Base-by-base conservation (phyloP, 2,888 invertebrate genomes). In the Leptinotarsa juncta region DNA sequence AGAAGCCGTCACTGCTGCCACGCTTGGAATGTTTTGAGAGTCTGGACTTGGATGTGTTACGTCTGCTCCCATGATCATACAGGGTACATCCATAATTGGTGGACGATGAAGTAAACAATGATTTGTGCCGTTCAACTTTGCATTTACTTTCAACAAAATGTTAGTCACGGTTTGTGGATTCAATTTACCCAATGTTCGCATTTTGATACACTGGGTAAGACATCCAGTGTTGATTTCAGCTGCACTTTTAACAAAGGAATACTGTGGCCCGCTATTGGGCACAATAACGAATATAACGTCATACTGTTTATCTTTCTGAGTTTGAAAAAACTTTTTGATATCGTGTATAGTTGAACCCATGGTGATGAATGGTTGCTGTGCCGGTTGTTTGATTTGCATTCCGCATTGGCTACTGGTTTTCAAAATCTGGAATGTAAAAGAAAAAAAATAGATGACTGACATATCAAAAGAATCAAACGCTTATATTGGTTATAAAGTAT, bases 31-130 rank as follows among this genome's bases (percentile, higher is more conserved):
- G 5, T 87, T 84, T 90, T 91, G 86, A 2, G 94, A 92, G 75
- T 94, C 95, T 0, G 96, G 95, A 1, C 95, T 92, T 0, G 97
- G 97, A 89, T 97, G 97, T 0, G 97, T 97, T 7, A 97, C 97
- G 88, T 97, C 97, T 10, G 97, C 97, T 0, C 97, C 97, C 87
- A 88, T 87, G 62, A 88, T 83, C 86, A 94, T 92, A 16, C 90
- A 90, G 0, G 93, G 93, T 0, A 80, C 84, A 0, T 71, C 80
- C 79, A 85, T 71, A 14, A 84, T 81, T 0, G 60, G 65, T 3
- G 84, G 85, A 10, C 74, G 76, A 0, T 7, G 65, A 0, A 15
- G 5, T 18, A 83, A 72, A 48, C 83, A 86, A 84, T 96, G 95
- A 88, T 97, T 97, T 0, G 91, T 88, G 0, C 96, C 96, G 88